A percentile compares a stretch with the other conserved stretches of the same genome.
phyloP scores from a whole-genome alignment of 2,113 vertebrate species.

The Cololabis saira region DNA sequence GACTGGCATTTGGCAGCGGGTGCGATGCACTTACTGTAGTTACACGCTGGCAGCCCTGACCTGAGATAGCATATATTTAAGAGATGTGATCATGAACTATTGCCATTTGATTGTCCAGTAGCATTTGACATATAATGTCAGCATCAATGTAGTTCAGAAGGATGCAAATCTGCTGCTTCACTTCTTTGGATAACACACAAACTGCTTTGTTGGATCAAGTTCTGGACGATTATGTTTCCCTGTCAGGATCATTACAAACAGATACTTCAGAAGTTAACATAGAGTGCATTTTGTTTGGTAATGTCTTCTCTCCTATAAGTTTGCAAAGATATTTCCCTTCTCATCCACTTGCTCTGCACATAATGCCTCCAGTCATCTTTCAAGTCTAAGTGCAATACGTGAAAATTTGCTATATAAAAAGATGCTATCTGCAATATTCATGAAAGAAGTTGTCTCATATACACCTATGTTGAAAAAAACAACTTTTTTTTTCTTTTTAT shows the following conservation, averaged over 20 bases:
- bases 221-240: slow-evolving; percentile 52
- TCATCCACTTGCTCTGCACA: slow-evolving; percentile 1
- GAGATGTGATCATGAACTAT: slow-evolving; percentile 16
- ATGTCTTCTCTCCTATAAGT: slow-evolving; percentile 27
- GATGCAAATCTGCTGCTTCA: slow-evolving; percentile 45
- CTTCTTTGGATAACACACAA: slow-evolving; percentile 53
- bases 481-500: not conserved
- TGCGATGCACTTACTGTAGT: slow-evolving; percentile 10
- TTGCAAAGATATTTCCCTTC: not conserved
- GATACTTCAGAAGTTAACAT: slow-evolving; percentile 32
- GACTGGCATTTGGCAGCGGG: slow-evolving; percentile 31
- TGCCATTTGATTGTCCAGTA: slow-evolving; percentile 20
- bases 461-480: not conserved
- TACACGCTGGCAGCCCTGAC: slow-evolving; percentile 2
- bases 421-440: not conserved
- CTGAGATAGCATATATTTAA: slow-evolving; percentile 8
- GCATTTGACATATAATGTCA: too few species aligned
- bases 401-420: not conserved
- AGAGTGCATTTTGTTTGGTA: slow-evolving; percentile 53
- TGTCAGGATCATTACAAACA: slow-evolving; percentile 34
- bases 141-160: slow-evolving; percentile 10
- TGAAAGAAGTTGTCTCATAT: not conserved
- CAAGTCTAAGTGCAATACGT: not conserved
- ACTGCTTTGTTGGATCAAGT: slow-evolving; percentile 56
- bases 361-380: slow-evolving; percentile 3